Base-by-base conservation (phyloP, 2,888 invertebrate genomes). In the Apamea monoglypha region DNA sequence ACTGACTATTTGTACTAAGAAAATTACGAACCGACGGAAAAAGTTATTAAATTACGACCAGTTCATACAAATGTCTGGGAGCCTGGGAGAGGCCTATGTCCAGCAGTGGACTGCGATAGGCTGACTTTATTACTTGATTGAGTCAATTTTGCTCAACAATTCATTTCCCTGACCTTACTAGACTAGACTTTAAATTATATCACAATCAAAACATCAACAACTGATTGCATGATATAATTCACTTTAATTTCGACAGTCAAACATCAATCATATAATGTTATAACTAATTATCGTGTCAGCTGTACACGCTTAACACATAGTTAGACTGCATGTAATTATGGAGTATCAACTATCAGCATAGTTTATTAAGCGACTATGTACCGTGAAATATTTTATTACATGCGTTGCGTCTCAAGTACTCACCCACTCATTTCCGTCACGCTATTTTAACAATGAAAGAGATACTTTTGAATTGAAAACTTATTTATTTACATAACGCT, bases 321-420 rank as follows among this genome's bases (percentile, higher is more conserved):
- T 69, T 61, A 75, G 25, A n/a, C 12, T 21, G 53, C 64, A 40
- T 40, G 32, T 75, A 75, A 81, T 83, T 75, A 72, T 67, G 1
- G 53, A 59, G 40, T 73, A 69, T 72, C 56, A 70, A 78, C 16
- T 66, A 80, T 5, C 68, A 83, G 18, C 36, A 18, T 56, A 68
- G 47, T 68, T 59, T 74, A 53, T 61, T 68, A 61, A 40, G 29
- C 14, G 66, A 71, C 3, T 56, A 64, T 71, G 29, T 73, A 63
- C 44, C 63, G 74, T 75, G 63, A 78, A 85, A 70, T 84, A 50
- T 78, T 68, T 59, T 67, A 76, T 81, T 67, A 53, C n/a, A 47
- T n/a, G 32, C 36, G 6, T 56, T 66, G 84, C 66, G 72, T 79
- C 68, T 61, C 61, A 25, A 63, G 21, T 53, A 67, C 25, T 50